Base-by-base conservation (phyloP, 1,140 invertebrate genomes). In the Telenomus remus region DNA sequence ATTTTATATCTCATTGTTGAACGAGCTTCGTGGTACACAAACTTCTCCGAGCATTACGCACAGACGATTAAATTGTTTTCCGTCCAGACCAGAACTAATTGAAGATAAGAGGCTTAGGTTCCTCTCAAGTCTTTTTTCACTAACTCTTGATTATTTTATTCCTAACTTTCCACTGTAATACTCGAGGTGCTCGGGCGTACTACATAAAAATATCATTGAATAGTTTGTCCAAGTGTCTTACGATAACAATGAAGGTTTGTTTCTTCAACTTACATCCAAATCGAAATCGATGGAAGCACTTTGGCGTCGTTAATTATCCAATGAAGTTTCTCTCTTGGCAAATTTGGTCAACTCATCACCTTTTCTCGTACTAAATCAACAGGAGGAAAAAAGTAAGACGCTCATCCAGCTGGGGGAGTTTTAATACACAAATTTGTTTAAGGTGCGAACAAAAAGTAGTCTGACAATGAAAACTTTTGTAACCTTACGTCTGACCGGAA, bases 71-170 rank as follows among this genome's bases (percentile, higher is more conserved):
- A 77, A 72, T 69, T 71, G 68, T 76, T 76, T 76, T 66, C 74
- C 65, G 61, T 70, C 60, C 60, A 65, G 66, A 66, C 60, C 60
- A 76, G 55, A 70, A 76, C 65, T 76, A 71, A 76, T 76, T 76
- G 68, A 72, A 77, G 74, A 71, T 76, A 71, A 76, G 74, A 76
- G 75, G 75, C 75, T 77, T 77, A 77, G 19, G 68, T 72, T 77
- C 69, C 64, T 73, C 72, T 72, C 57, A 72, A 77, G 69, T 72
- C 53, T 57, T 68, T 77, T 57, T 60, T 77, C 68, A 39, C 48
- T 66, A 69, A 77, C 51, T 77, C 65, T 48, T 77, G 53, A 69
- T 77, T 69, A 77, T 69, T 77, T 72, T 69, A 77, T 77, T 68
- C 43, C 54, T 53, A 72, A 72, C 66, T 77, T 73, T 72, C 47